Conservation (phyloP, 64 coral and sea anemone species). For the Stichodactyla helianthus region DNA sequence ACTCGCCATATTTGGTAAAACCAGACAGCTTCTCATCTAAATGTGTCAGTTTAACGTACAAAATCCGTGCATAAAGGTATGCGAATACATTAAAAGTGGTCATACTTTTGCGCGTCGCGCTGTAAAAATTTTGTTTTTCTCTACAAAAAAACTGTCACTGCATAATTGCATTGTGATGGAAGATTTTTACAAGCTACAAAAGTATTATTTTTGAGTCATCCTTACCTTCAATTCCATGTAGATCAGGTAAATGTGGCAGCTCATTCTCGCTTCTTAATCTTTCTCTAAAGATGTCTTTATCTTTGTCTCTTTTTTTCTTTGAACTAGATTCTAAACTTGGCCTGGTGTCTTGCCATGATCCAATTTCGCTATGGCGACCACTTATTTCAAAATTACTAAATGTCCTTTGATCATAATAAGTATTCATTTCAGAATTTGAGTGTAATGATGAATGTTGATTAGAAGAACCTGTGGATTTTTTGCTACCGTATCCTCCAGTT, state of each 20-base stretch:
- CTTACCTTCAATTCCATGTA: constrained; percentile 72
- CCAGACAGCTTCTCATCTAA: no score
- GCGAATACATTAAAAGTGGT: no score
- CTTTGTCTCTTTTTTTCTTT: constrained; percentile 78
- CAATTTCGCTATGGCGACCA: constrained; percentile 70
- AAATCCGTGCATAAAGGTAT: no score
- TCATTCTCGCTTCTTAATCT: constrained; percentile 79
- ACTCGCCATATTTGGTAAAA: no score
- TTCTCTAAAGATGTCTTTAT: constrained; percentile 70
- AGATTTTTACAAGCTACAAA: no score
- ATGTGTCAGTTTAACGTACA: no score
- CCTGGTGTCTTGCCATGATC: constrained; percentile 53
- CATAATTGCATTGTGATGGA: no score
- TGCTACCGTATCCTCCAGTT: constrained; percentile 1
- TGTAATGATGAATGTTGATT: constrained; percentile 45
- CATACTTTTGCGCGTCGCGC: no score
- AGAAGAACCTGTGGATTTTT: constrained; percentile 11
- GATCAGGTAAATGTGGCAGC: constrained; percentile 82
- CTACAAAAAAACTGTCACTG: no score
- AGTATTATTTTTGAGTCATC: no score
- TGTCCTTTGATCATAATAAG: constrained; percentile 88
- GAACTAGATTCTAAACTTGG: constrained; percentile 67
- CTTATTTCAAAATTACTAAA: constrained; percentile 87
- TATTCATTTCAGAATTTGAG: constrained; percentile 45
- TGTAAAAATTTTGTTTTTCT: neutral